These are phyloP conservation scores for Paraescarpia echinospica DNA, from an alignment of 1,140 invertebrate genomes.

Conservation along the genomic window DNA sequence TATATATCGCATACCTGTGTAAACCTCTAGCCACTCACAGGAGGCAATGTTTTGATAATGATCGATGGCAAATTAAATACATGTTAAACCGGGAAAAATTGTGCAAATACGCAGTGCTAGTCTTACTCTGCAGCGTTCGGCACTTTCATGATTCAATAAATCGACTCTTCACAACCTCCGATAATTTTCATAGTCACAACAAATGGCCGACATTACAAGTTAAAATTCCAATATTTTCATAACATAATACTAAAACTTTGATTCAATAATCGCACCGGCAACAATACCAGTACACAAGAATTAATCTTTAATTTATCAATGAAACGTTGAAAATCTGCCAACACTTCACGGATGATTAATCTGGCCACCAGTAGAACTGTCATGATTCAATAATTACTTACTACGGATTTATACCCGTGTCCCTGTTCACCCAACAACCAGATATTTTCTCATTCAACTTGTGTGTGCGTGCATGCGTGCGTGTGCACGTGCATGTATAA, in stretches of 20 bases:
- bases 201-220: background rate
- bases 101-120: background rate
- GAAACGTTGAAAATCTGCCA: background rate
- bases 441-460: background rate
- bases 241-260: background rate
- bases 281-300: background rate
- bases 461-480: background rate
- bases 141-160: constrained; percentile 1
- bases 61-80: background rate
- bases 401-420: background rate
- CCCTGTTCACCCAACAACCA: background rate
- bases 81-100: background rate
- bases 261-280: background rate
- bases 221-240: background rate
- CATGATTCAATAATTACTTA: background rate
- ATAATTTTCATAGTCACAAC: background rate
- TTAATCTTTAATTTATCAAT: background rate
- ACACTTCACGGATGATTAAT: background rate
- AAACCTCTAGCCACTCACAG: background rate
- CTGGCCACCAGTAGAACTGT: background rate
- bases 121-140: background rate
- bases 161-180: background rate
- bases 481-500: background rate
- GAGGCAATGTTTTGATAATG: background rate
- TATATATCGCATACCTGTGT: background rate